These are phyloP conservation scores for Myiotriccus ornatus DNA, from an alignment of 2,797 vertebrate species.

Conservation along the genomic window DNA sequence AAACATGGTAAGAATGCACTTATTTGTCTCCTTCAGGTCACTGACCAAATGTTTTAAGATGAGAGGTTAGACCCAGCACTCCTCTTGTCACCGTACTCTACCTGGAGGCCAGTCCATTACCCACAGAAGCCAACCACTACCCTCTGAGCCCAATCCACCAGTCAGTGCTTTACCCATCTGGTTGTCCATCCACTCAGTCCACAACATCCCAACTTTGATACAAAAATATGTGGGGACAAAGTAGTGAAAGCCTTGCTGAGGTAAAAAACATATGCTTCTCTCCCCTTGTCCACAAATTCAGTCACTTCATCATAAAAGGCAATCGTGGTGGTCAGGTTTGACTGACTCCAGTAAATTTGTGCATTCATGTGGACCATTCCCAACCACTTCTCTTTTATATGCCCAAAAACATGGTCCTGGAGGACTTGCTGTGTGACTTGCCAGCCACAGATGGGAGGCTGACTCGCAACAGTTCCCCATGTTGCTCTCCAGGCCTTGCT, in stretches of 20 bases:
- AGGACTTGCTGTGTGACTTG: neutral
- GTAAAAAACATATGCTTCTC: neutral
- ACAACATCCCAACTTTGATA: neutral
- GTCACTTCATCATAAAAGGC: neutral
- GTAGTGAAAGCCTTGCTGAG: neutral
- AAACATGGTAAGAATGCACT: neutral
- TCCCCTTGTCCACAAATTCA: neutral
- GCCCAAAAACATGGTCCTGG: neutral
- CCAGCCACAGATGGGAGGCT: neutral
- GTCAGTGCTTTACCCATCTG: neutral
- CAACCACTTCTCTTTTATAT: neutral
- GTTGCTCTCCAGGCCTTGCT: neutral
- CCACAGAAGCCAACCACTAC: neutral
- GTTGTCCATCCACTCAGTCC: neutral
- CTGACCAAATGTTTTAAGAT: neutral
- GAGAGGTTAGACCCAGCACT: neutral
- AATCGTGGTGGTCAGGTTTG: neutral
- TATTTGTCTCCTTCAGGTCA: neutral
- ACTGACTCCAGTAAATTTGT: neutral
- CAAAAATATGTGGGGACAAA: neutral
- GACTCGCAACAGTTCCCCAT: neutral
- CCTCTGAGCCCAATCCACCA: neutral
- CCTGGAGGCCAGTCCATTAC: neutral
- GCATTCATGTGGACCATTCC: rapidly evolving
- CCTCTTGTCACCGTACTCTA: too few species aligned